Conservation (phyloP, 2,797 vertebrate genomes). For the Eidolon dupreanum region DNA sequence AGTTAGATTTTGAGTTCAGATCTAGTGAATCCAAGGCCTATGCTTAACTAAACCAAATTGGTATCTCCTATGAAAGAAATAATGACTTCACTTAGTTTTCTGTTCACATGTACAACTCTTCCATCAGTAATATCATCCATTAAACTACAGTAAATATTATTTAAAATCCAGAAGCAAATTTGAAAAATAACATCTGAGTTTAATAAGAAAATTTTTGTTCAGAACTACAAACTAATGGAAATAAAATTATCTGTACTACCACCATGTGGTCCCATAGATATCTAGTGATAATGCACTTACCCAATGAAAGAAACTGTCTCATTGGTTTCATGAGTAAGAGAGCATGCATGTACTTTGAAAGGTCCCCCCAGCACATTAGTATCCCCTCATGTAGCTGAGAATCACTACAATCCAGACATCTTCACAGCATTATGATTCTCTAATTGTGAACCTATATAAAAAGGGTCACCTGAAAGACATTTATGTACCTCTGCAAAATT, state of each 20-base stretch:
- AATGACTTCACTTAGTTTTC: neutral
- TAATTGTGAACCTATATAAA: neutral
- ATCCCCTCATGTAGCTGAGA: neutral
- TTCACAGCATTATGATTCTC: neutral
- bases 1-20: neutral
- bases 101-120: neutral
- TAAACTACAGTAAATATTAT: neutral
- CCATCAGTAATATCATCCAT: neutral
- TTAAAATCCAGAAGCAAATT: constrained; percentile 47
- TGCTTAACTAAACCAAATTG: neutral
- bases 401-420: neutral
- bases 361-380: neutral
- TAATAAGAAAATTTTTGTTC: constrained; percentile 24
- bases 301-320: neutral
- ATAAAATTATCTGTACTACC: neutral
- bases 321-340: neutral
- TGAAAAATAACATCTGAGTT: constrained; percentile 36
- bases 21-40: neutral
- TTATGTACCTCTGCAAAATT: neutral
- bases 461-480: neutral
- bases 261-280: neutral
- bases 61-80: neutral
- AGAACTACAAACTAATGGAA: neutral
- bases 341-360: neutral
- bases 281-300: neutral